Evolutionary conservation across 2,888 invertebrate species (phyloP), one percentile per base, ranked within the genome.

Genomic region (Blera fallax): DNA sequence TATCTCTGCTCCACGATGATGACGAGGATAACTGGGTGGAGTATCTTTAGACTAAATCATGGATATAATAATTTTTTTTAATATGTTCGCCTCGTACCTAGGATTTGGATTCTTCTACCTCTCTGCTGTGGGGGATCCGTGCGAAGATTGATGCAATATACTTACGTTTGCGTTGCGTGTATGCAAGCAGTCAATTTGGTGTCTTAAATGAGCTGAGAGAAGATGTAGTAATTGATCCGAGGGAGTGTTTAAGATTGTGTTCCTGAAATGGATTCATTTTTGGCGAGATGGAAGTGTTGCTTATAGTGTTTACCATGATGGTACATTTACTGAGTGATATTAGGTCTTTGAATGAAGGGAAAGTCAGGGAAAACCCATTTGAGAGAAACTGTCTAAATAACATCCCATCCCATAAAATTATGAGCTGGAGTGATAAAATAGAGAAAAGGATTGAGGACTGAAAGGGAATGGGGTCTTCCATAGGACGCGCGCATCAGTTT

Each of bases 1-100:
- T 54, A 76, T 81, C 64, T 81, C 16, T 24, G 64, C 37, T 70
- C 37, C 37, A 1, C 37, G 32, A 60, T 27, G 74, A 67, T 67
- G 78, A 50, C 29, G 69, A 43, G 78, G 69, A 78, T 62, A 78
- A 78, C 78, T 78, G 78, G 78, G 78, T 78, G 78, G 69, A 78
- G 78, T 62, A 48, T 62, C 52, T 69, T 52, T 60, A 78, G 65
- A 76, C 48, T 67, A 67, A 67, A 64, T 56, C 76, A 67, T 56
- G 56, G 65, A 34, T 76, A 43, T 72, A 76, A 58, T 10, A 18
- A 10, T 11, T 29, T 21, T 64, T 45, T 34, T 48, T 45, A 16
- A n/a, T 64, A 21, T 24, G 45, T 43, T 27, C 43, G n/a, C n/a
- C n/a, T n/a, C n/a, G 24, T 64, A 40, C 24, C 50, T 67, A 58